phyloP scores from a whole-genome alignment of 1,140 invertebrate genomes.

The Euura saliciscinereae region DNA sequence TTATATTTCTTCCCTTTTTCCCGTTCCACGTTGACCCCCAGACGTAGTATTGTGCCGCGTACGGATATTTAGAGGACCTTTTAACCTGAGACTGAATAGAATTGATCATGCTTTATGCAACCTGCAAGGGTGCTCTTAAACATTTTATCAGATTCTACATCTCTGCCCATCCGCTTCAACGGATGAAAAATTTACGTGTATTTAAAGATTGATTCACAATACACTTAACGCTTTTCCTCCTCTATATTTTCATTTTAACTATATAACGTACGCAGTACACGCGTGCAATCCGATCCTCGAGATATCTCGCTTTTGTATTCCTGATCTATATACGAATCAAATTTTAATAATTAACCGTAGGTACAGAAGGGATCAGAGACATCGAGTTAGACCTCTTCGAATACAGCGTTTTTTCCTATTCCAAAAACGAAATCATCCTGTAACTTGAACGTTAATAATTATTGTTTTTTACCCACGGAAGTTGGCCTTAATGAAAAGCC shows the following conservation, averaged over 20 bases:
- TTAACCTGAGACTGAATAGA: neutral
- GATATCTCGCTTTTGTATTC: neutral
- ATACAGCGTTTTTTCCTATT: neutral
- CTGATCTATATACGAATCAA: neutral
- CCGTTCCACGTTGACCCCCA: too few species aligned
- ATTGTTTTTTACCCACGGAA: neutral
- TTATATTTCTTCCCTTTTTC: neutral
- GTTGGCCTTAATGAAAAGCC: neutral
- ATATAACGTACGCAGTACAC: neutral
- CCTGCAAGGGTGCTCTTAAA: neutral
- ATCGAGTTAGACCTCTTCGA: neutral
- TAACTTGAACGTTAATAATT: neutral
- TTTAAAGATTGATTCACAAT: neutral
- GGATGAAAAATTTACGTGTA: constrained; percentile 2
- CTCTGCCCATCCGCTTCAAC: neutral
- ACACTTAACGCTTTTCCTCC: neutral
- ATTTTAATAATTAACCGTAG: constrained; percentile 2
- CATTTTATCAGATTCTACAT: constrained; percentile 1
- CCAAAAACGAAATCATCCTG: neutral
- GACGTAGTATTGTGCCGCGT: neutral
- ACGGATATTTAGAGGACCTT: neutral
- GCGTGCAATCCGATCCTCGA: too few species aligned
- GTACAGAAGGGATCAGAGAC: neutral
- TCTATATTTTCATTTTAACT: neutral
- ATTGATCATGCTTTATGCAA: constrained; percentile 2